Base-by-base conservation (phyloP, 1,140 invertebrate species). In the Ephestia elutella region DNA sequence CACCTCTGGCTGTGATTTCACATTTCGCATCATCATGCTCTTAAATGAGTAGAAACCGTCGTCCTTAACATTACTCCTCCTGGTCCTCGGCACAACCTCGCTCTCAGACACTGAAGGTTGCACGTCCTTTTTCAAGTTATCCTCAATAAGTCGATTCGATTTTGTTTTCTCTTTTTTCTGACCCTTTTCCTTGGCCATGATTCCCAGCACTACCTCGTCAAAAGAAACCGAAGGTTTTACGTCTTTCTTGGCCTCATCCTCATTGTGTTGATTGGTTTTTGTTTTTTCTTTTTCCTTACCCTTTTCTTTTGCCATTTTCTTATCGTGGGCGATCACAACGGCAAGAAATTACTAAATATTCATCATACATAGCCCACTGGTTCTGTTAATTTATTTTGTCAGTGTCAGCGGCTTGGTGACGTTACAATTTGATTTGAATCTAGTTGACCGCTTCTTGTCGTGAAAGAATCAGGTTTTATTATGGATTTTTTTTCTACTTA, bases 11-110 rank as follows among this genome's bases (percentile, higher is more conserved):
- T 75, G 70, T n/a, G 63, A 65, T n/a, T 60, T 63, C 20, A 71
- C 57, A 44, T 63, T 65, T 49, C 68, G 68, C 19, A 59, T 54
- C 70, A 73, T 60, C 73, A 75, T 75, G 17, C 62, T 67, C 18
- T 69, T 63, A 44, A 67, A 75, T 57, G 65, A 67, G 50, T 75
- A 75, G 54, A 67, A 75, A 3, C 73, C 73, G 11, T 66, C 61
- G 17, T 70, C 63, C 18, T 75, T 75, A 15, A 56, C 50, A 28
- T 75, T 75, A 32, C 61, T 69, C 10, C 19, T 51, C 30, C 73
- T 59, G 0, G 73, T 75, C 2, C 38, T 60, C 18, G 49, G 21
- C 18, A 55, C 21, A 10, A 48, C 5, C 10, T 67, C 59, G 30
- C 30, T 32, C 8, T 54, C n/a, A 3, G 49, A 59, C 11, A 18